Evolutionary conservation across 2,888 invertebrate genomes (phyloP).

Genomic region (Hemistola chrysoprasaria): DNA sequence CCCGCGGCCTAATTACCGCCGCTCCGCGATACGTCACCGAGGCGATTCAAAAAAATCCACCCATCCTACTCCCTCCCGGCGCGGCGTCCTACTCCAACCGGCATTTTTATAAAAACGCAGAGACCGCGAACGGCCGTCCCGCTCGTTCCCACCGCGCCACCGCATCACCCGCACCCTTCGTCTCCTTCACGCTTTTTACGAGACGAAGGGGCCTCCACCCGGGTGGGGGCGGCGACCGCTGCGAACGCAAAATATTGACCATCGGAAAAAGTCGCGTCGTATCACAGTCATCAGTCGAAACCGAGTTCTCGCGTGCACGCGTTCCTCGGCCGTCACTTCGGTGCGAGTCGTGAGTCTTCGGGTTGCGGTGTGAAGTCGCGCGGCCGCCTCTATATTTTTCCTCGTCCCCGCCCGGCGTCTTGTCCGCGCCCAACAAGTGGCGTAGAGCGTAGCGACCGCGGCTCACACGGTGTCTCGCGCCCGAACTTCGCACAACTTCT

Average conservation of each 20-base stretch:
- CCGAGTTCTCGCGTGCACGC: conserved; percentile 76
- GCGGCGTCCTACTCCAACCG: conserved; percentile 66
- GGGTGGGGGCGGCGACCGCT: conserved; percentile 79
- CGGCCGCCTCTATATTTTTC: conserved; percentile 68
- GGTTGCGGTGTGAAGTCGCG: conserved; percentile 70
- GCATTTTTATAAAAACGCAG: conserved; percentile 82
- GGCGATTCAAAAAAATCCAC: conserved; percentile 78
- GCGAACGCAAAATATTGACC: conserved; percentile 83
- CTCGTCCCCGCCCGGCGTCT: conserved; percentile 75
- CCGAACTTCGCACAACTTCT: conserved; percentile 74
- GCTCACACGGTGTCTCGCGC: conserved; percentile 70
- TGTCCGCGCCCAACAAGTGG: conserved; percentile 78
- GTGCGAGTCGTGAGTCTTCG: conserved; percentile 77
- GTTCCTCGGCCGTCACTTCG: conserved; percentile 72
- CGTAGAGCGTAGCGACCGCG: conserved; percentile 58
- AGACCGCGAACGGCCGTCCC: conserved; percentile 76
- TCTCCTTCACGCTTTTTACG: conserved; percentile 83
- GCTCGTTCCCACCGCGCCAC: conserved; percentile 72
- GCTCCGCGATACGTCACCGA: conserved; percentile 79
- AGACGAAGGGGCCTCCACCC: conserved; percentile 80
- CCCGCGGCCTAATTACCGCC: conserved; percentile 80
- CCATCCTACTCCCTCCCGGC: conserved; percentile 67
- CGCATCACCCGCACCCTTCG: conserved; percentile 74
- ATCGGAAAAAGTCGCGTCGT: conserved; percentile 83
- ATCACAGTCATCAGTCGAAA: conserved; percentile 83